Conservation (phyloP, 2,888 invertebrate genomes). For the Coelopa pilipes region DNA sequence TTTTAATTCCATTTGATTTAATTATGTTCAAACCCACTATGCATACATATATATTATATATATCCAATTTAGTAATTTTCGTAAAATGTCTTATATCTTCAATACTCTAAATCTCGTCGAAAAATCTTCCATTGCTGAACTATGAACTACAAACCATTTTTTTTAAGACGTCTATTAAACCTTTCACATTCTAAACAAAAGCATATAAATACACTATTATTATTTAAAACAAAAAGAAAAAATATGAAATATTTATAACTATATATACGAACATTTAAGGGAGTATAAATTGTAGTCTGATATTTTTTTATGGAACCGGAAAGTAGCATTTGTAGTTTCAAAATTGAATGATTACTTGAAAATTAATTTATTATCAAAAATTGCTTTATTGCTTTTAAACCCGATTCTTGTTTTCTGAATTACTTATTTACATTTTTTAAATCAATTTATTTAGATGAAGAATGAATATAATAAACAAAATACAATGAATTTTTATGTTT, state of each 20-base stretch:
- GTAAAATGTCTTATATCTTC: neutral
- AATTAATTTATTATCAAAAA: neutral
- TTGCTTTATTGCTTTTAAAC: conserved; percentile 23
- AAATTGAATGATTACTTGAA: neutral
- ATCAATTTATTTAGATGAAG: neutral
- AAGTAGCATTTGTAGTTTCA: conserved; percentile 16
- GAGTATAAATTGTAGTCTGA: conserved; percentile 30
- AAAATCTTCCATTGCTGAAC: conserved; percentile 9
- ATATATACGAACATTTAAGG: conserved; percentile 6
- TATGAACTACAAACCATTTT: neutral
- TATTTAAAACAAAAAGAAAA: neutral
- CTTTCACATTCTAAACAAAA: conserved; percentile 1
- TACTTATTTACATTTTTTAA: conserved; percentile 7
- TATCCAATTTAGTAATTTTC: neutral
- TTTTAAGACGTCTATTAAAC: neutral
- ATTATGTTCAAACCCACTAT: no score
- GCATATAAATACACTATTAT: neutral
- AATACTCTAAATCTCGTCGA: no score
- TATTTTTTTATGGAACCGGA: conserved; percentile 35
- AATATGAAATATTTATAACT: conserved; percentile 17
- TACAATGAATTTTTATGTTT: no score
- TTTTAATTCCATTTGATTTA: no score
- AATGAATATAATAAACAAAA: conserved; percentile 28
- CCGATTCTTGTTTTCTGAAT: neutral
- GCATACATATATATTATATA: neutral